Percentiles rank a stretch among this genome's conserved stretches.
Conservation (phyloP, 2,797 vertebrate genomes). For the Catamblyrhynchus diadema region DNA sequence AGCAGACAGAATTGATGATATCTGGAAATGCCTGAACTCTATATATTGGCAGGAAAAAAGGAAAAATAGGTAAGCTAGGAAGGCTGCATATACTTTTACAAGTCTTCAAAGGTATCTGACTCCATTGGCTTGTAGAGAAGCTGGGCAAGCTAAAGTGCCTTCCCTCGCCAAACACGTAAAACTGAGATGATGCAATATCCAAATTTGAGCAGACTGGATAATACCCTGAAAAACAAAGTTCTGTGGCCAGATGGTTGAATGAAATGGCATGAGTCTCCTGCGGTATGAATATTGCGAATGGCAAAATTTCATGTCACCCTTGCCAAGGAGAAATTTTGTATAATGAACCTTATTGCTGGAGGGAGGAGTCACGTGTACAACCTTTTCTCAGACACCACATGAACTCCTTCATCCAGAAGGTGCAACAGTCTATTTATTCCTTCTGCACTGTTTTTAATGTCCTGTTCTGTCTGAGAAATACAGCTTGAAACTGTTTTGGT, state of each 20-base stretch:
- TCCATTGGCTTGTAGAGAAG: constrained; percentile 22
- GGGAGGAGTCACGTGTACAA: constrained; percentile 24
- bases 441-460: background rate
- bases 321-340: constrained; percentile 56
- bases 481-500: background rate
- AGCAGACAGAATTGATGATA: background rate
- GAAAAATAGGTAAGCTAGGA: background rate
- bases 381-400: constrained; percentile 31
- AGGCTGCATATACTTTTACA: background rate
- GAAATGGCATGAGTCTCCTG: constrained; percentile 61
- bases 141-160: background rate
- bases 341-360: constrained; percentile 57
- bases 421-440: constrained; percentile 18
- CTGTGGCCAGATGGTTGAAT: constrained; percentile 61
- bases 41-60: background rate
- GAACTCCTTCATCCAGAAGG: constrained; percentile 44
- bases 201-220: constrained; percentile 53
- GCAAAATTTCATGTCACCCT: constrained; percentile 31
- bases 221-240: constrained; percentile 55
- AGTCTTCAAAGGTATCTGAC: background rate
- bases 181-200: constrained; percentile 51
- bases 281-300: constrained; percentile 28
- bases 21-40: background rate
- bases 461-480: background rate
- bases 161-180: constrained; percentile 10